A percentile compares a stretch with the other conserved stretches of the same genome.
phyloP scores from a whole-genome alignment of 2,113 vertebrate genomes.

The Anarrhichthys ocellatus region DNA sequence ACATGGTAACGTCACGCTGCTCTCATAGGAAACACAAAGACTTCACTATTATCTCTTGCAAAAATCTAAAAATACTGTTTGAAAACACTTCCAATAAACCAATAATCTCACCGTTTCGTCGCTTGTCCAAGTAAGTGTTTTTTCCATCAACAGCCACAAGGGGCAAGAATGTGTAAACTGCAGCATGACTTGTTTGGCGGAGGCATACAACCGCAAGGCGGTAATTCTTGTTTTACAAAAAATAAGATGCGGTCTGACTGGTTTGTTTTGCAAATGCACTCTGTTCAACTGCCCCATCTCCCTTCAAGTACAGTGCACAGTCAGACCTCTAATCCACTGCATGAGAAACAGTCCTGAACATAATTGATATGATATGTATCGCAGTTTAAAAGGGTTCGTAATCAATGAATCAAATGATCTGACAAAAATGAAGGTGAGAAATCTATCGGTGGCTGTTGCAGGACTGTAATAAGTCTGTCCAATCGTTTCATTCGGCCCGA shows the following conservation, averaged over 20 bases:
- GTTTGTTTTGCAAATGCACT: neutral
- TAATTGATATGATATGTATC: neutral
- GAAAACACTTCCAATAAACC: neutral
- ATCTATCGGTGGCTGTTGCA: neutral
- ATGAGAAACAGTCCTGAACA: neutral
- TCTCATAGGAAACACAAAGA: neutral
- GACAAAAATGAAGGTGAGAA: too few species aligned
- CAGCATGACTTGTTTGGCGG: too few species aligned
- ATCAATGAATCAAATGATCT: too few species aligned
- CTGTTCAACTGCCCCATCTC: neutral
- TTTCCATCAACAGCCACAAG: neutral
- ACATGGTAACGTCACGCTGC: constrained; percentile 72
- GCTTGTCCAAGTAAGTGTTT: neutral
- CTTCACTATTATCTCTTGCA: neutral
- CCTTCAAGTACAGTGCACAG: too few species aligned
- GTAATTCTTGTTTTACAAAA: neutral
- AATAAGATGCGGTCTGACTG: neutral
- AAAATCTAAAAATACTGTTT: neutral
- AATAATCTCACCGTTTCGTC: neutral
- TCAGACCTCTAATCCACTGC: neutral
- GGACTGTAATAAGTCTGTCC: neutral
- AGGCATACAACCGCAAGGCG: too few species aligned
- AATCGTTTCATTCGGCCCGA: neutral
- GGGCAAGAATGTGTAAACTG: neutral
- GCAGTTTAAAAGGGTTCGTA: neutral